phyloP scores from a whole-genome alignment of 1,140 invertebrate species.

The roundworm (Caenorhabditis elegans) region WBcel235 BX284602.5:9286001-9286500 shows the following conservation, averaged over 20 bases:
- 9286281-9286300: conserved; percentile 32
- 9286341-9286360: no score
- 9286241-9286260: conserved; percentile 48
- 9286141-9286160: no score
- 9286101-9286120: conserved; percentile 49
- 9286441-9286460: no score
- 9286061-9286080: conserved; percentile 27
- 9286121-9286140: no score
- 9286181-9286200: conserved; percentile 44
- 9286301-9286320: conserved; percentile 32
- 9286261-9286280: conserved; percentile 41
- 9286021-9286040: conserved; percentile 49
- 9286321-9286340: conserved; percentile 36
- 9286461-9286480: no score
- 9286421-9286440: no score
- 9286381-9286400: no score
- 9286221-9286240: conserved; percentile 53
- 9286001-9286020: conserved; percentile 54
- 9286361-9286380: no score
- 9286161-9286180: no score
- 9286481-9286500: no score
- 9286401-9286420: no score
- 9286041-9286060: conserved; percentile 38
- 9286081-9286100: conserved; percentile 42
- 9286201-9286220: conserved; percentile 48